Evolutionary conservation across 1,140 invertebrate species (phyloP).

Genomic region (Heliconius congener): DNA sequence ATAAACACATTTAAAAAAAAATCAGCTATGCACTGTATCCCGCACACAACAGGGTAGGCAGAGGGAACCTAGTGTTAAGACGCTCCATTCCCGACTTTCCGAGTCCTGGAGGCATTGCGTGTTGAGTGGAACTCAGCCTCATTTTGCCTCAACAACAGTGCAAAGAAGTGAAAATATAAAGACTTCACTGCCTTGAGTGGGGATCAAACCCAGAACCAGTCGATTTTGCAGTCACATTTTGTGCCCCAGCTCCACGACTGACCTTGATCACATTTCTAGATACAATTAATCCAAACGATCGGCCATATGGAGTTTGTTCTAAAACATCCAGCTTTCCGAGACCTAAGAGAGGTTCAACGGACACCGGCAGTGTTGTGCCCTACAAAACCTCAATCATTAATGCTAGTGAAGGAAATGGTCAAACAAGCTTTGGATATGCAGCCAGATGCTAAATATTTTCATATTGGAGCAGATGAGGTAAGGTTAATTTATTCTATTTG

Average conservation of each 20-base stretch:
- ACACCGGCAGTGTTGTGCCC: constrained; percentile 94
- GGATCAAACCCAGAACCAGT: too few relatives aligned
- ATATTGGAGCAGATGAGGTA: constrained; percentile 93
- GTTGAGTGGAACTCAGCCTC: too few relatives aligned
- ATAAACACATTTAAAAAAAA: too few relatives aligned
- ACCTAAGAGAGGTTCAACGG: constrained; percentile 88
- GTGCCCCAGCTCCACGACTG: not conserved
- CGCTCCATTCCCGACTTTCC: too few relatives aligned
- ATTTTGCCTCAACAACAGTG: too few relatives aligned
- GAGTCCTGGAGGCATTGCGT: too few relatives aligned
- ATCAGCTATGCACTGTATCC: too few relatives aligned
- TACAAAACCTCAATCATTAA: constrained; percentile 86
- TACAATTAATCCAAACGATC: constrained; percentile 97
- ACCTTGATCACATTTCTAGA: constrained; percentile 59
- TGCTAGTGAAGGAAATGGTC: constrained; percentile 89
- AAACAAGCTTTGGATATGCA: constrained; percentile 86
- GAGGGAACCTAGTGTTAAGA: too few relatives aligned
- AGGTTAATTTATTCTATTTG: not conserved
- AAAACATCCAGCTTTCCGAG: constrained; percentile 89
- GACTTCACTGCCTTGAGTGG: too few relatives aligned
- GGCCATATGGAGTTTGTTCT: constrained; percentile 97
- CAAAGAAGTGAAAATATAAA: too few relatives aligned
- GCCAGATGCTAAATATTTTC: constrained; percentile 83
- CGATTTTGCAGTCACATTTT: too few relatives aligned
- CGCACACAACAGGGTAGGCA: too few relatives aligned